Conservation (phyloP, 64 coral and sea anemone species). For the Montipora efflorescens region DNA sequence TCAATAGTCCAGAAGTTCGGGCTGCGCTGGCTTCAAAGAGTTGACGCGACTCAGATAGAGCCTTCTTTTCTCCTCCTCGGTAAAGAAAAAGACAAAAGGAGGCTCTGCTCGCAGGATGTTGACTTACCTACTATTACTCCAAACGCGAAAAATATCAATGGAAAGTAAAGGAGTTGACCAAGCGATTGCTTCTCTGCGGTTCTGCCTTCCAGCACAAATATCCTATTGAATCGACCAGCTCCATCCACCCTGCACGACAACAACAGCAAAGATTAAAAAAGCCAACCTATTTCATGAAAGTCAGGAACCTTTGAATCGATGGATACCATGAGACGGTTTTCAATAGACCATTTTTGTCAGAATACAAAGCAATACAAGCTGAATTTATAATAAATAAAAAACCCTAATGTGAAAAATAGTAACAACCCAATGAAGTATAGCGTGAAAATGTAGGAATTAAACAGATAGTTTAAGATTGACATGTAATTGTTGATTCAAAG, state of each 20-base stretch:
- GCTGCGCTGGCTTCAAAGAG: too few relatives aligned
- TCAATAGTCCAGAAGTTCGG: too few relatives aligned
- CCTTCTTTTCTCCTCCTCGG: too few relatives aligned
- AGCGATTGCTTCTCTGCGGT: constrained; percentile 62
- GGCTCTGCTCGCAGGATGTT: too few relatives aligned
- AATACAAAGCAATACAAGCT: too few relatives aligned
- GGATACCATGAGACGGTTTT: not conserved
- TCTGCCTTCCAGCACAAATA: constrained; percentile 75
- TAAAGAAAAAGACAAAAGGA: not conserved
- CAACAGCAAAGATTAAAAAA: not conserved
- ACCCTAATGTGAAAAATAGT: too few relatives aligned
- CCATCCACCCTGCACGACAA: constrained; percentile 17
- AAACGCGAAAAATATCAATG: constrained; percentile 73
- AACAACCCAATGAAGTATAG: too few relatives aligned
- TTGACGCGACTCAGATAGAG: too few relatives aligned
- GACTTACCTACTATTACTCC: constrained; percentile 74
- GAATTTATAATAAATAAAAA: too few relatives aligned
- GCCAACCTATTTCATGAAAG: not conserved
- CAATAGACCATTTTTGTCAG: not conserved
- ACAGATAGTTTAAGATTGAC: too few relatives aligned
- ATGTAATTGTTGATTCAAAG: too few relatives aligned
- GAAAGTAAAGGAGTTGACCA: constrained; percentile 78
- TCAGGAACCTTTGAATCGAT: not conserved
- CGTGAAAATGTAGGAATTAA: too few relatives aligned
- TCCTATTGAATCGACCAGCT: constrained; percentile 64